phyloP scores from a whole-genome alignment of 2,113 vertebrate genomes.

The Amblyopsis rosae region DNA sequence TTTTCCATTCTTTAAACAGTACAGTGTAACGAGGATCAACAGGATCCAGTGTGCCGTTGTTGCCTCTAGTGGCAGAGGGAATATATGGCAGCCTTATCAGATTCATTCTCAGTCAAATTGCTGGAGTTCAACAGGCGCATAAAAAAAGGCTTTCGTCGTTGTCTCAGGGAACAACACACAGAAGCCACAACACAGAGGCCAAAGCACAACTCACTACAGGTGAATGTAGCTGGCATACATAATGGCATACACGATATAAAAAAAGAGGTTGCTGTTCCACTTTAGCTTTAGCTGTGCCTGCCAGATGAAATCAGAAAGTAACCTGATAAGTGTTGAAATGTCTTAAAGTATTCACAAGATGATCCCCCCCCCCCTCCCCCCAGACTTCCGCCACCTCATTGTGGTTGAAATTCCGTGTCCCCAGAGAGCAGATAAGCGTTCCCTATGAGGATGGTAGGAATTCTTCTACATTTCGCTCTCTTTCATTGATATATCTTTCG shows the following conservation, averaged over 20 bases:
- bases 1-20: neutral
- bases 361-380: too few relatives aligned
- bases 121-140: constrained; percentile 25
- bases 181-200: constrained; percentile 31
- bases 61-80: constrained; percentile 14
- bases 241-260: neutral
- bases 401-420: constrained; percentile 40
- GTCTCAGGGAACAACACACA: constrained; percentile 15
- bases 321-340: constrained; percentile 19
- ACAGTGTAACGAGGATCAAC: neutral
- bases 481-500: neutral
- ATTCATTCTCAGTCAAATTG: constrained; percentile 25
- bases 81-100: constrained; percentile 26
- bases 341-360: neutral
- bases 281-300: constrained; percentile 22
- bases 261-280: neutral
- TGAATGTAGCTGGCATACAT: neutral
- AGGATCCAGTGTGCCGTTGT: constrained; percentile 1
- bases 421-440: constrained; percentile 51
- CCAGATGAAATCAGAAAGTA: constrained; percentile 13
- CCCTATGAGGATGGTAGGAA: constrained; percentile 59
- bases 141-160: constrained; percentile 26
- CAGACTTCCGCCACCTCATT: constrained; percentile 25
- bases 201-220: constrained; percentile 1
- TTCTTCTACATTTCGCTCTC: constrained; percentile 45